Base-by-base conservation (phyloP, 1,140 invertebrate genomes). In the Cyclina sinensis region DNA sequence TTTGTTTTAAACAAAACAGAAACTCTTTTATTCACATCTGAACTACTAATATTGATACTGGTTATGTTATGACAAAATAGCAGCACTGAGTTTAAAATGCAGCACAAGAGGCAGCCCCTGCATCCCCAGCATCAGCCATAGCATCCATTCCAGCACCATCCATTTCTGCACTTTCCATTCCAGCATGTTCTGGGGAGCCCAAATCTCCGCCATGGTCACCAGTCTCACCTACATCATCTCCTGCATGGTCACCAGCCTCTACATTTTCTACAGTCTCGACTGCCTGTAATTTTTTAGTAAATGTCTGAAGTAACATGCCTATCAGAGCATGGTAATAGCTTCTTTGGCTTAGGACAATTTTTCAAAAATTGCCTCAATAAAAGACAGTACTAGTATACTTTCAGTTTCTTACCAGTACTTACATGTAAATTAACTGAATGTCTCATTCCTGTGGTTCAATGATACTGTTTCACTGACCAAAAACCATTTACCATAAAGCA, bases 201-300 rank as follows among this genome's bases (percentile, higher is more conserved):
- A 35, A 32, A 21, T 70, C 78, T 70, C 18, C 78, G 21, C 24
- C 57, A 0, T 68, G 35, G 11, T 39, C 73, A 48, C 48, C 32
- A n/a, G 30, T 18, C 43, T 54, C n/a, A 24, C 27, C 37, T 48
- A 21, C 32, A 27, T 62, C 76, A 84, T 43, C 57, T 54, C 54
- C 59, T 91, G 48, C 35, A 87, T 57, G 48, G 87, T 87, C 88
- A 87, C 68, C 32, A 88, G 70, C 48, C 68, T 87, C 74, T 87
- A 85, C 54, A 57, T 81, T 35, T 78, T 85, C 89, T 16, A 73
- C 85, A 48, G 78, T 46, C 27, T 32, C 46, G 54, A 30, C 81
- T 37, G 37, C 18, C n/a, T 74, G 54, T 24, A 57, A 57, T 24
- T 4, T 57, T n/a, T n/a, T n/a, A n/a, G n/a, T n/a, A n/a, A n/a